phyloP scores from a whole-genome alignment of 2,888 invertebrate species.

The Antheraea yamamai region DNA sequence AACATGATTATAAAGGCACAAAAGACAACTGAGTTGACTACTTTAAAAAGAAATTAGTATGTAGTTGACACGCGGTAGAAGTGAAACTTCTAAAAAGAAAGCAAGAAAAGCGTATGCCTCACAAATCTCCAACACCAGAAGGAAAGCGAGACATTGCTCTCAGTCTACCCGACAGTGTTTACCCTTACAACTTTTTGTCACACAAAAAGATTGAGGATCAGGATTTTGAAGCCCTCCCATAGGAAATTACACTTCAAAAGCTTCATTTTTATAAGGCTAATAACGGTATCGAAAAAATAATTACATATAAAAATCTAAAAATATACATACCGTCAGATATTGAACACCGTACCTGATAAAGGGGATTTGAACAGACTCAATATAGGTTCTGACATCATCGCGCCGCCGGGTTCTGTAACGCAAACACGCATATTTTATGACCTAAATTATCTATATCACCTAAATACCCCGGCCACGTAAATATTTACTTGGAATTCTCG shows the following conservation, averaged over 20 bases:
- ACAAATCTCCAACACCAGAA: too few species aligned
- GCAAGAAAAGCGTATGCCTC: too few species aligned
- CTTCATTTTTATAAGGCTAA: not conserved
- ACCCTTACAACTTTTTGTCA: too few species aligned
- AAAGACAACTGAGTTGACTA: too few species aligned
- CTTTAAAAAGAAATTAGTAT: too few species aligned
- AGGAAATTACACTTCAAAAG: not conserved
- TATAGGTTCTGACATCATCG: conserved; percentile 75
- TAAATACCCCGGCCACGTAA: conserved; percentile 8
- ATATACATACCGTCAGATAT: not conserved
- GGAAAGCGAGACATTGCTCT: too few species aligned
- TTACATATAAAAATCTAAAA: not conserved
- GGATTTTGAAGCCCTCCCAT: too few species aligned
- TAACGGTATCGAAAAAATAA: not conserved
- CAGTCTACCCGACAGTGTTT: too few species aligned
- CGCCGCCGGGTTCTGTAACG: conserved; percentile 71
- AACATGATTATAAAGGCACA: too few species aligned
- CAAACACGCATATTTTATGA: conserved; percentile 41
- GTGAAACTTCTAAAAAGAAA: too few species aligned
- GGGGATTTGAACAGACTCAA: conserved; percentile 79
- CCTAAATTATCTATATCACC: not conserved
- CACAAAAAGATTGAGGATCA: too few species aligned
- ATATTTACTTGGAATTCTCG: not conserved
- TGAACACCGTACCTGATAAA: conserved; percentile 67
- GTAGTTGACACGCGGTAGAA: too few species aligned